Evolutionary conservation across 1,140 invertebrate genomes (phyloP).

Genomic region (Brachionus rubens): DNA sequence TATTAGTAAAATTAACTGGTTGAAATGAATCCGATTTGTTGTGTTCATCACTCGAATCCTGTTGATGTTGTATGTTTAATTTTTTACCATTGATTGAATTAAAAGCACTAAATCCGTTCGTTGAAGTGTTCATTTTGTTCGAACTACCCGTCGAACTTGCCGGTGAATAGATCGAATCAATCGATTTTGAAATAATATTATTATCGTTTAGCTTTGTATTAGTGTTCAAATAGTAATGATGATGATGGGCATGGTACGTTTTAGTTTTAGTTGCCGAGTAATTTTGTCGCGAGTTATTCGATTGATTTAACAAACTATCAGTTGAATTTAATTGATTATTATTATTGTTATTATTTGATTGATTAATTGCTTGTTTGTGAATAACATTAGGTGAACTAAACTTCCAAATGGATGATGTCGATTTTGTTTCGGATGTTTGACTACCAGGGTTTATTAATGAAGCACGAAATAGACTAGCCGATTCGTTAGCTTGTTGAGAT

Average conservation of each 20-base stretch:
- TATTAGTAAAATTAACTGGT: constrained; percentile 27
- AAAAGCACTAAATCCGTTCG: constrained; percentile 3
- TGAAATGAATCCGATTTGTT: constrained; percentile 4
- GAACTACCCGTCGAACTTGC: constrained; percentile 15
- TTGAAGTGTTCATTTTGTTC: constrained; percentile 1
- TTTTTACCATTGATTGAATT: constrained; percentile 40
- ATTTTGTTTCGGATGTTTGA: constrained; percentile 4
- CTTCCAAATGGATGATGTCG: not conserved
- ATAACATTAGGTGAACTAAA: not conserved
- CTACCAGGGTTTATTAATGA: not conserved
- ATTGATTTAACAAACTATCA: constrained; percentile 29
- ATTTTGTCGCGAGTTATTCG: not conserved
- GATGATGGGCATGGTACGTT: constrained; percentile 27
- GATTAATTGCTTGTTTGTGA: not conserved
- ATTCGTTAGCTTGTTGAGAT: no score
- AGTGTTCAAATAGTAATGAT: constrained; percentile 12
- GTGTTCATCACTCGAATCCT: not conserved
- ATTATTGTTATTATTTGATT: not conserved
- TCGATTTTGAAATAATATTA: constrained; percentile 28
- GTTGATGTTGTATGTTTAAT: not conserved
- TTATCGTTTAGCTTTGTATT: constrained; percentile 6
- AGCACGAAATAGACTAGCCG: constrained; percentile 1
- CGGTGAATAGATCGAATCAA: constrained; percentile 19
- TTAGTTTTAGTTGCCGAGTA: not conserved
- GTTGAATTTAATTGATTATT: constrained; percentile 25